These are phyloP conservation scores for Myotis pilosus DNA, from an alignment of 2,797 vertebrate species.

Conservation along the genomic window DNA sequence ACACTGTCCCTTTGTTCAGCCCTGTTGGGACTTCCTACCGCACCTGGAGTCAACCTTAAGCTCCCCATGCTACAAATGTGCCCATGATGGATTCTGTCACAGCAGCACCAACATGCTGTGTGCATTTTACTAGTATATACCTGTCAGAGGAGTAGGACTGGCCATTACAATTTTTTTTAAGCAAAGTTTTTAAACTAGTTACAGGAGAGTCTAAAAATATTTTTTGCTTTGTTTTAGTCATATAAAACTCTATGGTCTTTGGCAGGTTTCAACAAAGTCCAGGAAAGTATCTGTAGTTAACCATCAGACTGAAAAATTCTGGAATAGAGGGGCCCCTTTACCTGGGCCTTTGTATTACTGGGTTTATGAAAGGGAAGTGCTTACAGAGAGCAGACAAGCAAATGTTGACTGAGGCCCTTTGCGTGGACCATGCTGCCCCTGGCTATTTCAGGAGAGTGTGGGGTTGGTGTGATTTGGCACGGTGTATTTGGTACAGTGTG, in stretches of 20 bases:
- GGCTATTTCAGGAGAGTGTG: background rate
- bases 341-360: background rate
- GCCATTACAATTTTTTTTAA: background rate
- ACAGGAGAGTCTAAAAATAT: background rate
- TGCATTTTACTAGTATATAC: background rate
- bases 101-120: background rate
- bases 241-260: background rate
- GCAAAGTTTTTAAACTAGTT: background rate
- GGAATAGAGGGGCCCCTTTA: background rate
- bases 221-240: background rate
- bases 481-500: background rate
- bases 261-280: background rate
- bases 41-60: background rate
- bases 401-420: background rate
- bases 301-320: background rate
- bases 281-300: background rate
- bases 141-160: background rate
- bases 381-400: background rate
- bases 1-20: background rate
- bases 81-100: background rate
- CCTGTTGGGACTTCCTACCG: rapidly evolving
- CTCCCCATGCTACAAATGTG: rapidly evolving
- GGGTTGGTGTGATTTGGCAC: background rate
- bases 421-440: background rate
- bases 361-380: background rate